Conservation (phyloP, 2,797 vertebrate species). For the Pogoniulus pusillus region DNA sequence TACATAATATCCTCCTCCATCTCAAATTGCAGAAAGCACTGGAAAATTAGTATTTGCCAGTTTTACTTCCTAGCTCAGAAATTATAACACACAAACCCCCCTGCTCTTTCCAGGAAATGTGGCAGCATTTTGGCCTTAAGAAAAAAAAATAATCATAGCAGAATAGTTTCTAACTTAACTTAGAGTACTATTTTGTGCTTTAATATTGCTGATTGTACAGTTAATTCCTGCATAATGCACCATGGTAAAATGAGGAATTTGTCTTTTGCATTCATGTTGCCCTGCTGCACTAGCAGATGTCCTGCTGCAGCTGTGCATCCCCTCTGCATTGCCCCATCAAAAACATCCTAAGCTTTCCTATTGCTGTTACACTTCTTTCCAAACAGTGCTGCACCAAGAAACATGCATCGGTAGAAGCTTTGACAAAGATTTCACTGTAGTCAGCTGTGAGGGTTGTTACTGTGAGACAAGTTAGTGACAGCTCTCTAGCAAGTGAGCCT, state of each 20-base stretch:
- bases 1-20: neutral
- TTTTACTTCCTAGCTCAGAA: neutral
- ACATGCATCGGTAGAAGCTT: conserved; percentile 12
- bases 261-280: neutral
- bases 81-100: neutral
- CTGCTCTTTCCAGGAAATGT: neutral
- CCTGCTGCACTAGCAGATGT: neutral
- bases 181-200: neutral
- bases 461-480: conserved; percentile 62
- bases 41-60: neutral
- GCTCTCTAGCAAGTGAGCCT: conserved; percentile 40
- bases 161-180: neutral
- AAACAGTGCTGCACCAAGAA: conserved; percentile 25
- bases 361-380: conserved; percentile 39
- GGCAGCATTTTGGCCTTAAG: neutral
- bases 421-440: conserved; percentile 38
- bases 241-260: neutral
- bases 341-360: conserved; percentile 17
- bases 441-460: conserved; percentile 40
- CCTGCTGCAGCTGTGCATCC: conserved; percentile 20
- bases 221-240: neutral
- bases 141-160: neutral
- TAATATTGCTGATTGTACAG: neutral
- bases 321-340: neutral
- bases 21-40: neutral